Percentiles rank a stretch among this genome's conserved stretches.
phyloP scores from a whole-genome alignment of 2,888 invertebrate genomes.

The Leucophenga maculata region DNA sequence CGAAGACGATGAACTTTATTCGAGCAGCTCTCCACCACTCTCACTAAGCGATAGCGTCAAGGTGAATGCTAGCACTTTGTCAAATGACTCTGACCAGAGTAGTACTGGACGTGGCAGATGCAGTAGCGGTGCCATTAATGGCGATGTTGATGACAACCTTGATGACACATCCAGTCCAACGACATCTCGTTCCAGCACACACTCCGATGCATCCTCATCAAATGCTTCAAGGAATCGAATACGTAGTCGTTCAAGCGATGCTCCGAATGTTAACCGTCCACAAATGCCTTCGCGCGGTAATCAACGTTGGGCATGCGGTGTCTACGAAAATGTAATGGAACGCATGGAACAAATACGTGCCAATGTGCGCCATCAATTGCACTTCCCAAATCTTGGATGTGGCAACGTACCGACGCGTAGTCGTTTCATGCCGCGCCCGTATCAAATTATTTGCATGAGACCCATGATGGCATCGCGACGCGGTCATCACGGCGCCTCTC shows the following conservation, averaged over 20 bases:
- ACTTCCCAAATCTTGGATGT: too few species aligned
- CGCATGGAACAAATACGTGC: slow-evolving; percentile 10
- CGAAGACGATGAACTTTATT: slow-evolving; percentile 34
- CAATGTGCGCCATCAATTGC: neutral
- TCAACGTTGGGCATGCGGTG: too few species aligned
- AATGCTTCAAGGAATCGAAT: slow-evolving; percentile 9
- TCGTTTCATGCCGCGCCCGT: slow-evolving; percentile 59
- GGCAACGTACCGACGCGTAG: slow-evolving; percentile 53
- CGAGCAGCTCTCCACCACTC: neutral
- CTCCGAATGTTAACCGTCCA: slow-evolving; percentile 31
- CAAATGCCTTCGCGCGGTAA: slow-evolving; percentile 28
- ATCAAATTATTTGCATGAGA: slow-evolving; percentile 61
- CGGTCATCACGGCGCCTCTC: neutral
- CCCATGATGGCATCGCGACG: slow-evolving; percentile 50
- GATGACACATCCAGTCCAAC: slow-evolving; percentile 38
- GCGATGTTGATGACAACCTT: slow-evolving; percentile 43
- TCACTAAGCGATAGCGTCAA: slow-evolving; percentile 5
- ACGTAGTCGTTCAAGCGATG: slow-evolving; percentile 38
- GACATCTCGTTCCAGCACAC: slow-evolving; percentile 17
- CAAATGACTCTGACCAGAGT: neutral
- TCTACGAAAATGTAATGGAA: neutral
- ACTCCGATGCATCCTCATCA: slow-evolving; percentile 2
- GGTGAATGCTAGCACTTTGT: neutral
- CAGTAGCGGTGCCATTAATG: slow-evolving; percentile 36
- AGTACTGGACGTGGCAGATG: slow-evolving; percentile 36